Evolutionary conservation across 2,888 invertebrate species (phyloP).

Genomic region (Rhagonycha lutea): DNA sequence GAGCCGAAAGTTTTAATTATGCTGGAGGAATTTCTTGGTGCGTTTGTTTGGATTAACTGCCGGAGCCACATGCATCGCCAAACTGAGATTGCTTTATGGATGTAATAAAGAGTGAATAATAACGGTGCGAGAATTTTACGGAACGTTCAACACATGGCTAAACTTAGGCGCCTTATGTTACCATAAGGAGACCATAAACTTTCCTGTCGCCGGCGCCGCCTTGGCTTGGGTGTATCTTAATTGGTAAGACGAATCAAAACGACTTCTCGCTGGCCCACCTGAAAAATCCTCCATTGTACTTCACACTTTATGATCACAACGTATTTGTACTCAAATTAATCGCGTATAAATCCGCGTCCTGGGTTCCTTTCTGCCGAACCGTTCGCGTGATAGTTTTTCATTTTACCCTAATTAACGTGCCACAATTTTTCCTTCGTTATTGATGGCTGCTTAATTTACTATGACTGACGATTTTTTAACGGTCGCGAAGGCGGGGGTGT

Average conservation of each 20-base stretch:
- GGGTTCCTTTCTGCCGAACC: neutral
- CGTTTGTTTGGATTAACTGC: neutral
- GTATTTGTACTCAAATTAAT: neutral
- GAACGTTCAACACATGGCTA: slow-evolving; percentile 27
- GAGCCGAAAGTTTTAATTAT: neutral
- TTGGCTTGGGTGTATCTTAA: slow-evolving; percentile 46
- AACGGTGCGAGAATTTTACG: slow-evolving; percentile 33
- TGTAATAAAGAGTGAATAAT: slow-evolving; percentile 40
- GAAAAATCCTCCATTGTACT: slow-evolving; percentile 42
- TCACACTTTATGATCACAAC: slow-evolving; percentile 22
- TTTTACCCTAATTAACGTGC: slow-evolving; percentile 6
- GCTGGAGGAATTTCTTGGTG: neutral
- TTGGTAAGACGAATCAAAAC: slow-evolving; percentile 44
- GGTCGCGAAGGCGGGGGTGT: neutral
- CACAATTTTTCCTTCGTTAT: slow-evolving; percentile 5
- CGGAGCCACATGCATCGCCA: slow-evolving; percentile 9
- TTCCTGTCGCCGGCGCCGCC: slow-evolving; percentile 39
- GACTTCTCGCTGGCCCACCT: slow-evolving; percentile 41
- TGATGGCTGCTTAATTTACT: slow-evolving; percentile 9
- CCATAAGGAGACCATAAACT: slow-evolving; percentile 40
- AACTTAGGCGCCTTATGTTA: slow-evolving; percentile 25
- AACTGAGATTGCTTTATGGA: slow-evolving; percentile 34
- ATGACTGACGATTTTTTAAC: neutral
- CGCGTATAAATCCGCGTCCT: neutral
- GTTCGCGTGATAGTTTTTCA: slow-evolving; percentile 2